Base-by-base conservation (phyloP, 53 echinoderm and acorn worm species). In the Astropecten irregularis region DNA sequence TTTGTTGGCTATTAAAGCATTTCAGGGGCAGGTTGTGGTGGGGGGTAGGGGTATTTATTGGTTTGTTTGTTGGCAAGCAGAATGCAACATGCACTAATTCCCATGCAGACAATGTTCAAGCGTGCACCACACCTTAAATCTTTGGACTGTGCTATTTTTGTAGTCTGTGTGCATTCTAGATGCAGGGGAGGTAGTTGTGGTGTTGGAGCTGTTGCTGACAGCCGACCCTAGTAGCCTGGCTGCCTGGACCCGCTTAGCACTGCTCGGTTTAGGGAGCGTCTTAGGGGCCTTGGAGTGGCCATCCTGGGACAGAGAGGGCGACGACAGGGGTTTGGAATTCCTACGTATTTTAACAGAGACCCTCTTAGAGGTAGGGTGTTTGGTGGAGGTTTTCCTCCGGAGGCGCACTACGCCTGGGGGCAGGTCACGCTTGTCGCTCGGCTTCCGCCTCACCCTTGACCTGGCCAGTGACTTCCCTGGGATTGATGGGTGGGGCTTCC, bases 231-330 rank as follows among this genome's bases (percentile, higher is more conserved):
- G 55, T 57, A 74, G 21, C 55, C 53, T 39, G 26, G 74, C 74
- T 22, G 56, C 74, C 56, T 74, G 74, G 38, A 74, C 22, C 37
- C 74, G 55, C 74, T 56, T 74, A 38, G 74, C 57, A 26, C 15
- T 62, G 51, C 21, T 37, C 10, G 84, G 84, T 72, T 84, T 84
- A n/a, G 84, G 71, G 22, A 84, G 84, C 11, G 84, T 71, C 72
- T 72, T 84, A 25, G 84, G 84, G 74, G 74, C 56, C 74, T 25
- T 69, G 74, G 74, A 57, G 74, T 53, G 74, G 39, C 74, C 33
- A 38, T 74, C 74, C 74, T 56, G 74, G 74, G 74, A 33, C 74
- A 74, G 74, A 57, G 74, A 74, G 74, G 74, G 74, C 51, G 57
- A 57, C 51, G 74, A 57, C 74, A 57, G 74, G 74, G 23, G 55